Conservation (phyloP, 2,888 invertebrate genomes). For the Philereme transversata region DNA sequence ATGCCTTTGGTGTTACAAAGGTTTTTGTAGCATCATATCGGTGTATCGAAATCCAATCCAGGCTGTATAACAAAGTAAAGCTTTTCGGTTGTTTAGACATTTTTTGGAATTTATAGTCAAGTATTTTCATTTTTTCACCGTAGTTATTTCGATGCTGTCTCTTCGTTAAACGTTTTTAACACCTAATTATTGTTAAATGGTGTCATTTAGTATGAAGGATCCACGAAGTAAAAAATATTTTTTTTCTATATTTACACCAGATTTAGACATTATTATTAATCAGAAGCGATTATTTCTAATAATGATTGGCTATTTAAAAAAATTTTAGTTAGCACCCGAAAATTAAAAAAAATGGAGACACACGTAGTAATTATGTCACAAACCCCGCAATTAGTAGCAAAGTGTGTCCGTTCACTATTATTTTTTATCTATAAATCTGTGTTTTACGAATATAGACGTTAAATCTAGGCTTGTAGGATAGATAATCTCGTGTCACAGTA, state of each 20-base stretch:
- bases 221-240: neutral
- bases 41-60: too few relatives aligned
- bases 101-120: neutral
- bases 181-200: neutral
- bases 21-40: too few relatives aligned
- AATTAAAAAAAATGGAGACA: constrained; percentile 50
- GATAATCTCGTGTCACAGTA: constrained; percentile 34
- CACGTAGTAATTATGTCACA: constrained; percentile 66
- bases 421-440: constrained; percentile 57
- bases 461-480: constrained; percentile 40
- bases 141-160: neutral
- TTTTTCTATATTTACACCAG: neutral
- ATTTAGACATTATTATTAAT: constrained; percentile 18
- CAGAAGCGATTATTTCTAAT: constrained; percentile 21
- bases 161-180: neutral
- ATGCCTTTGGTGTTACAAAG: too few relatives aligned
- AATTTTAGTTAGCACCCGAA: constrained; percentile 41
- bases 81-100: too few relatives aligned
- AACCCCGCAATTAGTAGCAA: constrained; percentile 58
- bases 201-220: neutral
- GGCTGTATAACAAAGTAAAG: neutral
- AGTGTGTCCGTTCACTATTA: constrained; percentile 48
- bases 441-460: constrained; percentile 48
- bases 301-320: constrained; percentile 36
- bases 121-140: neutral